Conservation (phyloP, 2,797 vertebrate species). For the Urocyon cinereoargenteus region DNA sequence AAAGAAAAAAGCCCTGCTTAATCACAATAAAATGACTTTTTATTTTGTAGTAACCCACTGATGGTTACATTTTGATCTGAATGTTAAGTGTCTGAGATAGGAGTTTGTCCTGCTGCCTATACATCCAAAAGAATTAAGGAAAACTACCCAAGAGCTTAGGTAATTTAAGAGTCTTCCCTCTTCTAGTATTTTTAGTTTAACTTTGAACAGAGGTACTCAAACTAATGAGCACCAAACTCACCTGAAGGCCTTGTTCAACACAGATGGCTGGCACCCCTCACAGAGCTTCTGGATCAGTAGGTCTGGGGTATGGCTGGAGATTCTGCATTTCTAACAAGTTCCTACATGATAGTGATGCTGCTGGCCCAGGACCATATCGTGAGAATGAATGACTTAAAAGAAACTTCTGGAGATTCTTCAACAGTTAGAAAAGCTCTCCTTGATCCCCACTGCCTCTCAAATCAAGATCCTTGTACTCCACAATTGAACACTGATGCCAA, state of each 20-base stretch:
- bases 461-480: not conserved
- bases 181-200: not conserved
- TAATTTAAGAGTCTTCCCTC: not conserved
- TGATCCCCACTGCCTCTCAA: not conserved
- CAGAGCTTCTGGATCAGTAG: not conserved
- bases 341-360: not conserved
- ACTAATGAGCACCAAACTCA: not conserved
- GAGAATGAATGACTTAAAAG: not conserved
- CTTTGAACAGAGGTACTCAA: not conserved
- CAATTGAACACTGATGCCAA: not conserved
- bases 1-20: not conserved
- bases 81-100: not conserved
- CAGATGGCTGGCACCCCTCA: fast-evolving
- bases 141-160: not conserved
- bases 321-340: not conserved
- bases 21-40: not conserved
- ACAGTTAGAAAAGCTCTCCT: not conserved
- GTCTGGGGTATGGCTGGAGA: not conserved
- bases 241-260: not conserved
- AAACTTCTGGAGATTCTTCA: not conserved
- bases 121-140: not conserved
- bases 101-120: not conserved
- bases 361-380: too few relatives aligned
- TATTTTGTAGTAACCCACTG: not conserved
- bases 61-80: not conserved